phyloP scores from a whole-genome alignment of 2,888 invertebrate genomes.

The Adineta ricciae region DNA sequence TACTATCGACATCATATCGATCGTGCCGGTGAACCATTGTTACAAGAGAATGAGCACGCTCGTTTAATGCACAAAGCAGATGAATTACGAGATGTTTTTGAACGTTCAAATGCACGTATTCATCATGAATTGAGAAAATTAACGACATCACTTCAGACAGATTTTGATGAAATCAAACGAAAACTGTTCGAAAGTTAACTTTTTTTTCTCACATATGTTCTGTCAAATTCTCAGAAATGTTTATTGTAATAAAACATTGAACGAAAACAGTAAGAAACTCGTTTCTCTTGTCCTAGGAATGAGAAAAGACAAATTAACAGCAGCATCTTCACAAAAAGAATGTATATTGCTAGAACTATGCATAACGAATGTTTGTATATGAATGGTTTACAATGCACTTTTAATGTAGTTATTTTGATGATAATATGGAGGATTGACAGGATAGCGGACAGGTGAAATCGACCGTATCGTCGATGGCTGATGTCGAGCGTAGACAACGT shows the following conservation, averaged over 20 bases:
- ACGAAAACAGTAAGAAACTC: no score
- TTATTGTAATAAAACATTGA: not conserved
- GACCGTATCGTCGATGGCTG: not conserved
- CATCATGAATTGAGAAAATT: slow-evolving; percentile 20
- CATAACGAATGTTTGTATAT: no score
- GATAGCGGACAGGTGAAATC: not conserved
- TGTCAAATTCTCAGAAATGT: not conserved
- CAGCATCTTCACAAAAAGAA: no score
- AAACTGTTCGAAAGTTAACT: not conserved
- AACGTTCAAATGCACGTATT: not conserved
- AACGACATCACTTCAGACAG: not conserved
- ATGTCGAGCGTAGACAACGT: not conserved
- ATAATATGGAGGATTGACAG: not conserved
- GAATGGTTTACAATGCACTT: not conserved
- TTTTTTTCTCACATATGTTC: not conserved
- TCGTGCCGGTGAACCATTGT: slow-evolving; percentile 18
- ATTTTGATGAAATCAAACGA: slow-evolving; percentile 16
- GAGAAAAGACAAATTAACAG: no score
- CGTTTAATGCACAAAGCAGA: not conserved
- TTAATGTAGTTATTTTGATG: not conserved
- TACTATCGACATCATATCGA: slow-evolving; percentile 1
- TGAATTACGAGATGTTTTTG: slow-evolving; percentile 13
- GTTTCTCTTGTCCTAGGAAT: no score
- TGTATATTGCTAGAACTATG: no score
- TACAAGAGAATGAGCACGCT: not conserved